Evolutionary conservation across 2,888 invertebrate genomes (phyloP).

Genomic region (Timema podura): DNA sequence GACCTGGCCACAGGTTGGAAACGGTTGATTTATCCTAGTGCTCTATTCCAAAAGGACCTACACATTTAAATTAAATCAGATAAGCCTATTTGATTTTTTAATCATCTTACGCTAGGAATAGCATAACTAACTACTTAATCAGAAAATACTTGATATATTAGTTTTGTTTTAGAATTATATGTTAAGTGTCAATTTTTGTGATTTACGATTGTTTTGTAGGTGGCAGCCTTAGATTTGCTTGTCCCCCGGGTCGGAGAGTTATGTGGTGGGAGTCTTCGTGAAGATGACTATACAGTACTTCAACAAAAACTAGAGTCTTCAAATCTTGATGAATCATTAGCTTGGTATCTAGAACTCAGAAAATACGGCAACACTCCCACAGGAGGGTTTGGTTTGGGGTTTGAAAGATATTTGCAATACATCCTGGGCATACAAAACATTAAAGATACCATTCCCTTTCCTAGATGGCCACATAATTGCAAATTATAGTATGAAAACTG

Average conservation of each 20-base stretch:
- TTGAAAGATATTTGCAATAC: slow-evolving; percentile 85
- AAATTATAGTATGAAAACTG: slow-evolving; percentile 37
- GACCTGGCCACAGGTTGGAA: too few relatives aligned
- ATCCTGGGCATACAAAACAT: slow-evolving; percentile 81
- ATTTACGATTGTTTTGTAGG: too few relatives aligned
- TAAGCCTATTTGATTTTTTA: too few relatives aligned
- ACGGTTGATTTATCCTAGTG: too few relatives aligned
- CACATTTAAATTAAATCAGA: too few relatives aligned
- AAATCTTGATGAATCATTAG: slow-evolving; percentile 53
- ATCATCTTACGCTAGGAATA: too few relatives aligned
- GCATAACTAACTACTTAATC: too few relatives aligned
- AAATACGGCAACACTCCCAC: slow-evolving; percentile 86
- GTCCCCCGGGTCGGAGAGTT: slow-evolving; percentile 89
- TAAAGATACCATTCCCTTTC: slow-evolving; percentile 92
- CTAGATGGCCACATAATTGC: slow-evolving; percentile 89
- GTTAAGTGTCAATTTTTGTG: too few relatives aligned
- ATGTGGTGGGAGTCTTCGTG: slow-evolving; percentile 92
- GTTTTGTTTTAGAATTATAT: too few relatives aligned
- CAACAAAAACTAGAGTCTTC: slow-evolving; percentile 40
- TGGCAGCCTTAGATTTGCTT: slow-evolving; percentile 81
- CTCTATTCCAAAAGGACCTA: too few relatives aligned
- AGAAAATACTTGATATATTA: too few relatives aligned
- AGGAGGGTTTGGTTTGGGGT: slow-evolving; percentile 94
- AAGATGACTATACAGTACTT: slow-evolving; percentile 65
- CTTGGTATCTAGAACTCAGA: slow-evolving; percentile 88